A percentile compares a stretch with the other conserved stretches of the same genome.
Evolutionary conservation across 2,797 vertebrate genomes (phyloP).

Genomic region (Heteromormyrus szaboi): DNA sequence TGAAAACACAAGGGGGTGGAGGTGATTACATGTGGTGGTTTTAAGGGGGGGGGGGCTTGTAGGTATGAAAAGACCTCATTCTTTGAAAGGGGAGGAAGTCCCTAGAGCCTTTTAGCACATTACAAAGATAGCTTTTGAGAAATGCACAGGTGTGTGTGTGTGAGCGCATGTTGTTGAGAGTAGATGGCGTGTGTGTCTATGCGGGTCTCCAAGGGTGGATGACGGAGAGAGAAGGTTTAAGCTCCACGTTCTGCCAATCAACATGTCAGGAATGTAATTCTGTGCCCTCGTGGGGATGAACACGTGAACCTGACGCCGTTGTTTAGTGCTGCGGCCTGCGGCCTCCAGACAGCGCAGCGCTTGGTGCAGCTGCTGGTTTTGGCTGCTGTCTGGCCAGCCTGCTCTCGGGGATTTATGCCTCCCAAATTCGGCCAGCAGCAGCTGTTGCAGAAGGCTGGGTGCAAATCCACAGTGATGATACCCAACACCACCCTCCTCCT

Average conservation of each 20-base stretch:
- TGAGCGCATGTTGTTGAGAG: background rate
- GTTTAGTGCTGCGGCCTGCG: background rate
- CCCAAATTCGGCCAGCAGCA: conserved; percentile 28
- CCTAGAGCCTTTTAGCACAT: background rate
- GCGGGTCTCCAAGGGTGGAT: background rate
- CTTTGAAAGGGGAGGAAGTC: background rate
- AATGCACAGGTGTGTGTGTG: background rate
- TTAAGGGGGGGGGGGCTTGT: background rate
- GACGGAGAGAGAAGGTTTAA: background rate
- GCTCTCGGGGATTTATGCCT: conserved; percentile 33
- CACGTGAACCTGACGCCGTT: background rate
- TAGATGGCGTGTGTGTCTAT: background rate
- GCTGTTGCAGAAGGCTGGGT: conserved; percentile 33
- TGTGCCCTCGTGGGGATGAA: background rate
- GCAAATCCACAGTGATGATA: conserved; percentile 44
- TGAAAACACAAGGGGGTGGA: background rate
- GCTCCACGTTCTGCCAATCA: background rate
- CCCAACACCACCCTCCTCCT: conserved; percentile 16
- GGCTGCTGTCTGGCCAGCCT: conserved; percentile 15
- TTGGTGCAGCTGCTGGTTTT: background rate
- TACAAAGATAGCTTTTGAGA: conserved; percentile 5
- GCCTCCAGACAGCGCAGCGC: background rate
- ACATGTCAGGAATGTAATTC: conserved; percentile 11
- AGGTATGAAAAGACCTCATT: background rate
- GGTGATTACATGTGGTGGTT: background rate